phyloP scores from a whole-genome alignment of 2,888 invertebrate genomes.

The Eucera pruinosa region DNA sequence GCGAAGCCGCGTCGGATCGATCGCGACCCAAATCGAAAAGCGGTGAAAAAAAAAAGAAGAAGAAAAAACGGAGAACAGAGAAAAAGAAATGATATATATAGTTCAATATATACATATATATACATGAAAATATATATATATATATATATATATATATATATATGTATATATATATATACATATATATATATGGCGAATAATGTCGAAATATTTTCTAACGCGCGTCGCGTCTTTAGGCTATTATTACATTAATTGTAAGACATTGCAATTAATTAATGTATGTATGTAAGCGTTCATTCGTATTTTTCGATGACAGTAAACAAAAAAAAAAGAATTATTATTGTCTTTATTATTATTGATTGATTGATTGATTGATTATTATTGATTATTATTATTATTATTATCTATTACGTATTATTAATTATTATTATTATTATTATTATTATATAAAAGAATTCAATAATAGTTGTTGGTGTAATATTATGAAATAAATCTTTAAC shows the following conservation, averaged over 20 bases:
- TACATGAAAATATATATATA: constrained; percentile 47
- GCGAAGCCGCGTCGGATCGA: constrained; percentile 39
- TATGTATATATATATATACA: constrained; percentile 56
- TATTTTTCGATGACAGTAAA: constrained; percentile 83
- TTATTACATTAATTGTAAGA: constrained; percentile 81
- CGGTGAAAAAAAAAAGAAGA: constrained; percentile 20
- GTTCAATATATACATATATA: too few relatives aligned
- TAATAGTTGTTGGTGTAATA: constrained; percentile 84
- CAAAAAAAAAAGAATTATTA: constrained; percentile 78
- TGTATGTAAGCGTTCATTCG: constrained; percentile 83
- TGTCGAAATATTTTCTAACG: constrained; percentile 75
- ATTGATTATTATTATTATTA: constrained; percentile 73
- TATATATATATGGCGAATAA: constrained; percentile 64
- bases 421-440: constrained; percentile 72
- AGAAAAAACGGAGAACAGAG: constrained; percentile 39
- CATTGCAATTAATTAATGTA: constrained; percentile 81
- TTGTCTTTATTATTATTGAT: constrained; percentile 66
- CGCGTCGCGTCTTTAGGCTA: constrained; percentile 81
- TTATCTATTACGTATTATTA: constrained; percentile 71
- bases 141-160: constrained; percentile 53
- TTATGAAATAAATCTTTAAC: constrained; percentile 84
- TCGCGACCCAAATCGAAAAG: constrained; percentile 39
- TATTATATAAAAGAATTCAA: constrained; percentile 80
- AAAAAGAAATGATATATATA: constrained; percentile 54
- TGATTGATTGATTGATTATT: constrained; percentile 42